These are phyloP conservation scores for Drosophila azteca DNA, from an alignment of 1,140 invertebrate genomes.

Conservation along the genomic window DNA sequence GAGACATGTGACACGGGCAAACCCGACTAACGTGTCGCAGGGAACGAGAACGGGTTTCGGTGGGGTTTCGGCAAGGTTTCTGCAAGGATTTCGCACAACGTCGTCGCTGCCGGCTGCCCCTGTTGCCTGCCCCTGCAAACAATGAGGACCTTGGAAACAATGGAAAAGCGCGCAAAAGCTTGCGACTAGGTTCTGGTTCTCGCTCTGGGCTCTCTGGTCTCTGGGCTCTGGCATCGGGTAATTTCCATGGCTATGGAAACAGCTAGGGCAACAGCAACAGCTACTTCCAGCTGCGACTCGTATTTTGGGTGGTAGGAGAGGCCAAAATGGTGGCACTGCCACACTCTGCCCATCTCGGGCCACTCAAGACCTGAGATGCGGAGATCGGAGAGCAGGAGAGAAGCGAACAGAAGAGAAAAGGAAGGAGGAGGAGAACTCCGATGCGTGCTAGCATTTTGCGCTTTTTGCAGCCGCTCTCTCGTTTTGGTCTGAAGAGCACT, in stretches of 20 bases:
- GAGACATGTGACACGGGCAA: conserved; percentile 1
- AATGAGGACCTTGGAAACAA: conserved; percentile 36
- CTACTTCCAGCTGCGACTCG: too few species aligned
- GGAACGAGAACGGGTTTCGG: conserved; percentile 36
- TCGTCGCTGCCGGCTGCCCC: conserved; percentile 5
- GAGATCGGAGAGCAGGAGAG: too few species aligned
- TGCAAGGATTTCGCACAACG: conserved; percentile 11
- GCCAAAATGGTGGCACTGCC: conserved; percentile 32
- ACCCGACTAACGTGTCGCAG: conserved; percentile 31
- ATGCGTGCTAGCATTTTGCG: conserved; percentile 61
- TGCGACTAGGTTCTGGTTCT: neutral
- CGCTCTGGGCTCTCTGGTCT: conserved; percentile 9
- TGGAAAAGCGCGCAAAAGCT: conserved; percentile 51
- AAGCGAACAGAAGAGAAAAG: conserved; percentile 4
- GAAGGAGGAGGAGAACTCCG: conserved; percentile 1
- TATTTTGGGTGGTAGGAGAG: conserved; percentile 6
- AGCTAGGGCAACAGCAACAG: too few species aligned
- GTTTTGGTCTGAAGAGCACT: conserved; percentile 61
- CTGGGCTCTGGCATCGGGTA: too few species aligned
- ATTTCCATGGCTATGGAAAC: too few species aligned
- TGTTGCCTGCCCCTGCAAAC: conserved; percentile 33
- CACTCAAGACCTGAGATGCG: conserved; percentile 7
- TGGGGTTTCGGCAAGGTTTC: conserved; percentile 31
- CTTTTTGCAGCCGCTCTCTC: conserved; percentile 55
- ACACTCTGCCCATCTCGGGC: conserved; percentile 25